phyloP scores from a whole-genome alignment of 2,888 invertebrate genomes.

The Agrenia bidenticulata region DNA sequence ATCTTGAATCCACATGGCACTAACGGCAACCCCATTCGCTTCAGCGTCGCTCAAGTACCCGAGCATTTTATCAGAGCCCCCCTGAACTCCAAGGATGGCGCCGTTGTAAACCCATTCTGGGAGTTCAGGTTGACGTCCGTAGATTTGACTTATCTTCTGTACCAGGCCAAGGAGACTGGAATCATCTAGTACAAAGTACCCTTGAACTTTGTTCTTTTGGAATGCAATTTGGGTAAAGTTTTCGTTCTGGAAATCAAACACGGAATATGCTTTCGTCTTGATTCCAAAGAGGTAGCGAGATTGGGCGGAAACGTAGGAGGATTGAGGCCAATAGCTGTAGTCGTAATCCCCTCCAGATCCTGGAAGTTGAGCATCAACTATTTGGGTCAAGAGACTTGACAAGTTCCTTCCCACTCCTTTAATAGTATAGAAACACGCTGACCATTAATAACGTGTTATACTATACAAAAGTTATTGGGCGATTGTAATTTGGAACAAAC shows the following conservation, averaged over 20 bases:
- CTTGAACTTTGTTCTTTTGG: slow-evolving; percentile 28
- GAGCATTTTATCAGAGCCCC: slow-evolving; percentile 52
- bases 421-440: neutral
- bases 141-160: slow-evolving; percentile 33
- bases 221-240: slow-evolving; percentile 42
- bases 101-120: slow-evolving; percentile 52
- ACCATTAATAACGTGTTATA: neutral
- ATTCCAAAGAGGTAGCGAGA: slow-evolving; percentile 37
- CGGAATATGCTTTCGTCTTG: slow-evolving; percentile 32
- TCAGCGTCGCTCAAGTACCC: slow-evolving; percentile 43
- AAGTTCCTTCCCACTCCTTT: slow-evolving; percentile 42
- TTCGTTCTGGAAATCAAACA: slow-evolving; percentile 46
- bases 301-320: slow-evolving; percentile 48
- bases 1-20: slow-evolving; percentile 53
- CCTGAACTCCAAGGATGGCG: slow-evolving; percentile 51
- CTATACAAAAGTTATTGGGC: neutral
- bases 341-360: slow-evolving; percentile 51
- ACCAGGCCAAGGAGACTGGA: slow-evolving; percentile 43
- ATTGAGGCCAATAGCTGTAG: slow-evolving; percentile 52
- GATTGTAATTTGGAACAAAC: too few relatives aligned
- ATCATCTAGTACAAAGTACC: slow-evolving; percentile 31
- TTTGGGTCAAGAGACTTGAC: slow-evolving; percentile 35
- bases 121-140: slow-evolving; percentile 44
- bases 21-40: slow-evolving; percentile 45
- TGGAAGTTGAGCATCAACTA: slow-evolving; percentile 35